Percentiles rank a stretch among this genome's conserved stretches.
phyloP scores from a whole-genome alignment of 2,888 invertebrate species.

The Graphium colonna region DNA sequence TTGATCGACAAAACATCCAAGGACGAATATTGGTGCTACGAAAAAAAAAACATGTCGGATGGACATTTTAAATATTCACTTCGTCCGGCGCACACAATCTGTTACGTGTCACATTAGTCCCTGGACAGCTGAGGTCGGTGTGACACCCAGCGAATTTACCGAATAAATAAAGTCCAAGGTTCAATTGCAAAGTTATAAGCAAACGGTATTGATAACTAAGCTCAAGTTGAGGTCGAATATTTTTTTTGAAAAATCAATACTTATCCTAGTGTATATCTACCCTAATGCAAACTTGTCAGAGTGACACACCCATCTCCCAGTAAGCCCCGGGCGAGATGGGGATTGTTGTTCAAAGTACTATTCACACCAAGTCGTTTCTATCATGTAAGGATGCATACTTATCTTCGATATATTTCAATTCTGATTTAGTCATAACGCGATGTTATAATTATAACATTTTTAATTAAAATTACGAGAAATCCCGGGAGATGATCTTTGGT shows the following conservation, averaged over 20 bases:
- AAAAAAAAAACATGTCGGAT: neutral
- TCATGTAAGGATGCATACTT: no score
- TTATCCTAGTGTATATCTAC: neutral
- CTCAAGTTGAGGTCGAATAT: neutral
- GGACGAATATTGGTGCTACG: neutral
- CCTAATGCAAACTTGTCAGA: conserved; percentile 1
- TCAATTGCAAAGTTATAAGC: neutral
- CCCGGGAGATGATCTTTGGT: no score
- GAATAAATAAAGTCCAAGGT: neutral
- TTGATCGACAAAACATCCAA: neutral
- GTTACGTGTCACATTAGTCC: conserved; percentile 8
- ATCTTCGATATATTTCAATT: no score
- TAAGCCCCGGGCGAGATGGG: neutral
- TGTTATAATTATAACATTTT: no score
- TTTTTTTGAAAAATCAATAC: neutral
- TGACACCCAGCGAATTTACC: neutral
- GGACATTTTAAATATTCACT: conserved; percentile 7
- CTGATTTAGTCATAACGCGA: no score
- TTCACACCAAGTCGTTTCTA: neutral
- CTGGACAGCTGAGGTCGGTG: neutral
- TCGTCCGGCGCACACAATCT: conserved; percentile 3
- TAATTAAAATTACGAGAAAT: no score
- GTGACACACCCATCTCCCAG: conserved; percentile 2
- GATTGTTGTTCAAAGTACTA: neutral
- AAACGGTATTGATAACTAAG: no score